Evolutionary conservation across 2,888 invertebrate species (phyloP).

Genomic region (Dasypogon diadema): DNA sequence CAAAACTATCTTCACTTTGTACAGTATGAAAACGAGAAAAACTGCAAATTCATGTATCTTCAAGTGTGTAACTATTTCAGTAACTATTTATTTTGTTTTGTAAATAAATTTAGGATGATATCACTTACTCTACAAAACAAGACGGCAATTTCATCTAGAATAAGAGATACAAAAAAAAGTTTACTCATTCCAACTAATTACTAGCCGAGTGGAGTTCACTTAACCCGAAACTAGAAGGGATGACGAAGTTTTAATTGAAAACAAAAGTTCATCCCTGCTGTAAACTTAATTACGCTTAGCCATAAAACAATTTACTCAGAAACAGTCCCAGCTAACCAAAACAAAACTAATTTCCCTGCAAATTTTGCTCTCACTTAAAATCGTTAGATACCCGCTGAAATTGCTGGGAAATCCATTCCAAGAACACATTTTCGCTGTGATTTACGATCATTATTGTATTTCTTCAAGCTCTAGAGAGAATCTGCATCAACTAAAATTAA

Average conservation of each 20-base stretch:
- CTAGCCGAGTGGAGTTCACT: no score
- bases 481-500: background rate
- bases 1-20: no score
- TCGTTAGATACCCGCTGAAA: background rate
- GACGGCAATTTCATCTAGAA: no score
- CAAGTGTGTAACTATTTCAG: no score
- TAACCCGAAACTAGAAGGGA: no score
- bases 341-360: slow-evolving; percentile 16
- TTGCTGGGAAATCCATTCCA: background rate
- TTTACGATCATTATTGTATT: background rate
- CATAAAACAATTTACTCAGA: slow-evolving; percentile 7
- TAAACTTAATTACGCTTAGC: background rate
- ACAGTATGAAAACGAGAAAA: no score
- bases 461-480: background rate
- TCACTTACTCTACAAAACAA: no score
- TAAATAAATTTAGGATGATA: no score
- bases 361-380: background rate
- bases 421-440: background rate
- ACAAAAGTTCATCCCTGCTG: slow-evolving; percentile 1
- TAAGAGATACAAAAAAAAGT: no score
- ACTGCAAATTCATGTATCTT: no score
- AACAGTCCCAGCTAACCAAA: background rate
- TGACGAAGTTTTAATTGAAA: slow-evolving; percentile 34
- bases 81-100: no score
- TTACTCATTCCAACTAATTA: no score